phyloP scores from a whole-genome alignment of 2,797 vertebrate genomes.

The Luscinia luscinia region DNA sequence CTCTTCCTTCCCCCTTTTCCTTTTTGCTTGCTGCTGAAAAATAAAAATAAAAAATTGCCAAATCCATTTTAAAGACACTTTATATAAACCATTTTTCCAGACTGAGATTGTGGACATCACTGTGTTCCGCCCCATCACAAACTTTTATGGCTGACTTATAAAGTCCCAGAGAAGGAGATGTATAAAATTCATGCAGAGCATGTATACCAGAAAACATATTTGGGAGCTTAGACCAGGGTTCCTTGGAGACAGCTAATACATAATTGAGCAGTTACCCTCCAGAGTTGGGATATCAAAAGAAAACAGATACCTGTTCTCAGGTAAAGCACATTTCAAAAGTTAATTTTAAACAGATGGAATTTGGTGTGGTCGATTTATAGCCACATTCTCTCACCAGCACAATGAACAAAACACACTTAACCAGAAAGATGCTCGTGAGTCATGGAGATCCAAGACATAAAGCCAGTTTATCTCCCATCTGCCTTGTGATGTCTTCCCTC shows the following conservation, averaged over 20 bases:
- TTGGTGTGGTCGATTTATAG: background rate
- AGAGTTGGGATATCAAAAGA: background rate
- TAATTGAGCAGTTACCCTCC: constrained; percentile 19
- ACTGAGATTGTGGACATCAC: constrained; percentile 41
- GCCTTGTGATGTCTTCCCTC: background rate
- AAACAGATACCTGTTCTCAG: constrained; percentile 15
- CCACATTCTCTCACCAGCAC: background rate
- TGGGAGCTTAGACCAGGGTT: background rate
- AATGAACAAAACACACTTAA: background rate
- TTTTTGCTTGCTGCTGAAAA: constrained; percentile 18
- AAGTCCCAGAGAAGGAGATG: constrained; percentile 49
- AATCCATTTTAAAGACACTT: constrained; percentile 53
- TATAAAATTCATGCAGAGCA: constrained; percentile 44
- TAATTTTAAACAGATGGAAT: constrained; percentile 12
- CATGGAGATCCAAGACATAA: background rate
- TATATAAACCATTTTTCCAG: constrained; percentile 63
- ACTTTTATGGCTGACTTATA: constrained; percentile 59
- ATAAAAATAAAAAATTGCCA: constrained; percentile 59
- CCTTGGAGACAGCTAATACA: background rate
- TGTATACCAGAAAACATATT: constrained; percentile 16
- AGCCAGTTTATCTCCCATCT: background rate
- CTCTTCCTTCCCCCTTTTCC: background rate
- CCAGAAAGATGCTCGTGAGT: background rate
- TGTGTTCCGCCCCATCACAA: constrained; percentile 50
- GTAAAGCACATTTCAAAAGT: constrained; percentile 2